Conservation (phyloP, 1,140 invertebrate genomes). For the Aporrectodea caliginosa region DNA sequence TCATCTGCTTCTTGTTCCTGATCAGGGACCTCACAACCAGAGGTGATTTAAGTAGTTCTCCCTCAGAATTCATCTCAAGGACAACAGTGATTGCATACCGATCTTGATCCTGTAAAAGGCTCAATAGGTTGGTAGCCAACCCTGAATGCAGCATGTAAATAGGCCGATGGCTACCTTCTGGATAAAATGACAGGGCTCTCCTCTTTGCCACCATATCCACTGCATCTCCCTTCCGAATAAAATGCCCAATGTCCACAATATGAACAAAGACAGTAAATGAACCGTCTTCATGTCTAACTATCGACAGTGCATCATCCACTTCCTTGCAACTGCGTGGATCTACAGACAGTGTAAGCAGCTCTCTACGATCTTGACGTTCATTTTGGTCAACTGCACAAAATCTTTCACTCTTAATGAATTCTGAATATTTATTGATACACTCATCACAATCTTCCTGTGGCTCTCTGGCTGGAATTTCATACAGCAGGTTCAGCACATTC, state of each 20-base stretch:
- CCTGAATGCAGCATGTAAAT: constrained; percentile 53
- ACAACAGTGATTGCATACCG: constrained; percentile 42
- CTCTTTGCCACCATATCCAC: constrained; percentile 46
- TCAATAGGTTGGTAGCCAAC: constrained; percentile 52
- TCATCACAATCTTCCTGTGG: constrained; percentile 27
- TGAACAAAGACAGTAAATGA: constrained; percentile 45
- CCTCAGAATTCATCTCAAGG: too few relatives aligned
- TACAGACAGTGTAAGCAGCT: constrained; percentile 81
- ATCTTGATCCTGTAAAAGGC: constrained; percentile 48
- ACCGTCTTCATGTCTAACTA: constrained; percentile 40
- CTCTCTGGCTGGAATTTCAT: constrained; percentile 36
- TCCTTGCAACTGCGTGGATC: constrained; percentile 94
- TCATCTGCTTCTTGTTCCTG: constrained; percentile 10
- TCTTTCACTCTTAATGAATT: too few relatives aligned
- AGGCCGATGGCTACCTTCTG: constrained; percentile 41
- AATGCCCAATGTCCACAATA: constrained; percentile 50
- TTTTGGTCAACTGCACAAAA: not conserved
- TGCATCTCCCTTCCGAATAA: constrained; percentile 41
- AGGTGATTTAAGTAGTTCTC: too few relatives aligned
- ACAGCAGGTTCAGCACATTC: constrained; percentile 40
- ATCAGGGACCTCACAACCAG: constrained; percentile 9
- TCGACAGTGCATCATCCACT: constrained; percentile 93
- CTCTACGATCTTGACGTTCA: constrained; percentile 46
- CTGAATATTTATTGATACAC: constrained; percentile 29
- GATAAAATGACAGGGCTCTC: constrained; percentile 41